Conservation (phyloP, 2,113 vertebrate genomes). For the Oceanodroma tethys region DNA sequence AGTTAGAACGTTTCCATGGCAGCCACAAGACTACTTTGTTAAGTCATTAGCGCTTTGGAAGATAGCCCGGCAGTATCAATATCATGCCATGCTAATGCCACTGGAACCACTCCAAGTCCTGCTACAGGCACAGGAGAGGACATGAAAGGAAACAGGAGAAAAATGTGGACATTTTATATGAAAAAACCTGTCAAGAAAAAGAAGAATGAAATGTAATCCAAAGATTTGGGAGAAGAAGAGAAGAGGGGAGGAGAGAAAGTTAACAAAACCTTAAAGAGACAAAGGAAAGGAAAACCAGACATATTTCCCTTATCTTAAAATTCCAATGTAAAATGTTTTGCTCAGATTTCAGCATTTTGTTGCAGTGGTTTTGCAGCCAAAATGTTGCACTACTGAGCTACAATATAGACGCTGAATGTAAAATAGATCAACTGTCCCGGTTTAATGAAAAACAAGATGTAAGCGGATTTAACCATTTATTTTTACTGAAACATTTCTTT, state of each 20-base stretch:
- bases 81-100: background rate
- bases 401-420: background rate
- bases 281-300: background rate
- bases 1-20: background rate
- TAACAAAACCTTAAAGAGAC: background rate
- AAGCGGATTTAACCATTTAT: background rate
- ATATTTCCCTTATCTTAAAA: background rate
- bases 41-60: background rate
- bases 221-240: background rate
- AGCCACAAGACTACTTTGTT: background rate
- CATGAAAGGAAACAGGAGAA: background rate
- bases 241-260: background rate
- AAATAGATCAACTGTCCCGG: background rate
- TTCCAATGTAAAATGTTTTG: background rate
- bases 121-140: background rate
- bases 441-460: background rate
- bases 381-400: background rate
- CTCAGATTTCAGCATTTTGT: background rate
- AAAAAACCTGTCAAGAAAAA: background rate
- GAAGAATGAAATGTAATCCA: background rate
- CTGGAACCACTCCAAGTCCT: background rate
- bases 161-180: background rate
- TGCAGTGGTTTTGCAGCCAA: background rate
- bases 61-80: background rate
- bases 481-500: background rate